Percentiles rank a stretch among this genome's conserved stretches.
Evolutionary conservation across 2,888 invertebrate species (phyloP).

Genomic region (Pyralis farinalis): DNA sequence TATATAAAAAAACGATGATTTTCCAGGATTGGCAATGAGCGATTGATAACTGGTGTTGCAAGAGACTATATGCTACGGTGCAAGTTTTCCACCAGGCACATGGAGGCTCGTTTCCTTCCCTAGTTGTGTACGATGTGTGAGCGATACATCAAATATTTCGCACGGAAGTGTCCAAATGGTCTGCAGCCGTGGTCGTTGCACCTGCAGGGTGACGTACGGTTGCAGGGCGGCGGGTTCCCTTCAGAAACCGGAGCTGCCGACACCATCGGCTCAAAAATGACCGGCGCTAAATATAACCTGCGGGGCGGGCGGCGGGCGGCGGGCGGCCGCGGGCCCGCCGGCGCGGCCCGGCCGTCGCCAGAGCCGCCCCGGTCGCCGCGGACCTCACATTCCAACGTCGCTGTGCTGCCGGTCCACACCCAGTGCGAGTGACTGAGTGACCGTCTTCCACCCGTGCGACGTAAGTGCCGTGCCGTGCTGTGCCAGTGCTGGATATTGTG

Average conservation of each 20-base stretch:
- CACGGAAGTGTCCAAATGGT: slow-evolving; percentile 3
- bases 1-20: too few species aligned
- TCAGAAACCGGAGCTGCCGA: slow-evolving; percentile 74
- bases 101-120: too few species aligned
- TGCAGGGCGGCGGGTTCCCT: slow-evolving; percentile 32
- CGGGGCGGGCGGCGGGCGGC: slow-evolving; percentile 28
- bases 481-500: slow-evolving; percentile 37
- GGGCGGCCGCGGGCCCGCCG: slow-evolving; percentile 26
- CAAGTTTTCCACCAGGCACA: too few species aligned
- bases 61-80: too few species aligned
- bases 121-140: too few species aligned
- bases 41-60: too few species aligned
- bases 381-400: slow-evolving; percentile 86
- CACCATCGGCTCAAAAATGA: slow-evolving; percentile 64
- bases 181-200: slow-evolving; percentile 35
- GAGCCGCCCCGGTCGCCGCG: slow-evolving; percentile 86
- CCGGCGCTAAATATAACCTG: slow-evolving; percentile 61
- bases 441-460: slow-evolving; percentile 78
- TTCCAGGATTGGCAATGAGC: too few species aligned
- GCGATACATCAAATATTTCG: not conserved
- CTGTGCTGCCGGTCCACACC: slow-evolving; percentile 71
- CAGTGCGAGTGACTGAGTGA: slow-evolving; percentile 69
- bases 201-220: slow-evolving; percentile 34
- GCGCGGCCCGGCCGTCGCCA: slow-evolving; percentile 53
- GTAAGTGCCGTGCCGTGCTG: slow-evolving; percentile 73